Base-by-base conservation (phyloP, 2,888 invertebrate species). In the Drosophila mettleri region DNA sequence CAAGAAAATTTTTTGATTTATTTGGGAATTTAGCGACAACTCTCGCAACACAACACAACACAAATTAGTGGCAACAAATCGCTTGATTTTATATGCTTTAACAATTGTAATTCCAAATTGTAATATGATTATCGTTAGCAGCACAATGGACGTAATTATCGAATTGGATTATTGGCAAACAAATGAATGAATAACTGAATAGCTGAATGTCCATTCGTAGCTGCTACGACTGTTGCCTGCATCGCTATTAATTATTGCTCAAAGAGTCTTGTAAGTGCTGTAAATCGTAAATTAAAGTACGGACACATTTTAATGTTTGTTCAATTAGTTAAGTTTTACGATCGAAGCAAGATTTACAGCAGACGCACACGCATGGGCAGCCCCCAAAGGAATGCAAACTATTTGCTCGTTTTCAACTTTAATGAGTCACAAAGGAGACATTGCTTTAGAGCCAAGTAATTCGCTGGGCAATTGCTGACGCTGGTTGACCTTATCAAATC, bases 401-500 rank as follows among this genome's bases (percentile, higher is more conserved):
- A 60, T 59, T 72, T 73, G 68, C 22, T 38, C 34, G 48, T 33
- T 51, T 38, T 31, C 18, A 53, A 51, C 51, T 55, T 34, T 46
- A 58, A 68, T 51, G 74, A 51, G 22, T 36, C 45, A 24, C 18
- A 38, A 9, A 24, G 27, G 24, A 48, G 12, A 34, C 24, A 33
- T 43, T 57, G 41, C 20, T 27, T 33, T 27, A 24, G 16, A 52
- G 14, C 16, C 29, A 9, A 22, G 33, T n/a, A 20, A 20, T 12
- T 43, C 29, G 38, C 52, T 45, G 18, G 34, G 20, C 31, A 49
- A 34, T 45, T n/a, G 31, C 34, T 65, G 41, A 34, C 34, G 31
- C 29, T 24, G 45, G 39, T 39, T 33, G 75, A 66, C 65, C 52
- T 75, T 78, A 80, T 83, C 83, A 80, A 71, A 71, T 68, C 62